Base-by-base conservation (phyloP, 2,797 vertebrate genomes). In the Artibeus jamaicensis region DNA sequence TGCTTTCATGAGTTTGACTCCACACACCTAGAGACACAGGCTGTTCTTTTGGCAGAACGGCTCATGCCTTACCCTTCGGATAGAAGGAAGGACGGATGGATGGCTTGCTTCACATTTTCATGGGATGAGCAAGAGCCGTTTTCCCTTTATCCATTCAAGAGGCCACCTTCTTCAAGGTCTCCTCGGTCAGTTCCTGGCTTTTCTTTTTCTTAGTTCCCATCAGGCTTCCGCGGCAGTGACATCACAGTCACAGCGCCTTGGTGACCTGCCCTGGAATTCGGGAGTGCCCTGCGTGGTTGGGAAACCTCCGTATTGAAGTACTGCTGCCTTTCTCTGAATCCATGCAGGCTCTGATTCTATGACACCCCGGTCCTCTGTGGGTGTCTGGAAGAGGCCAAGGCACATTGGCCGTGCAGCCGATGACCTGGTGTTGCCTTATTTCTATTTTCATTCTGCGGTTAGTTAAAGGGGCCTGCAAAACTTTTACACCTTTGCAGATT, bases 351-450 rank as follows among this genome's bases (percentile, higher is more conserved):
- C 39, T 26, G 24, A 22, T 19, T 16, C 10, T 10, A 4, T 4
- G 18, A 19, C 3, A 7, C 6, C 0, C 16, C 50, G 0, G 11
- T n/a, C 1, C 26, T 5, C 1, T 21, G 2, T 12, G 7, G 10
- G 14, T 15, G 21, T 42, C 71, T 6, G 26, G 57, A n/a, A 50
- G 71, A 5, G 37, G 7, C 10, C 37, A 2, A 24, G 37, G 0
- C 21, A 11, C 59, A 5, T 11, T 11, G 24, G 29, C 59, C 21
- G 1, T 48, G 7, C 39, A 68, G 34, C 7, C 8, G 11, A 12
- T 21, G n/a, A 9, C 5, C 0, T 19, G 0, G 21, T 6, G 59
- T 53, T 14, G 48, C 19, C 48, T 26, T 21, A 7, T 37, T 14
- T 19, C 19, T 5, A 14, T n/a, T n/a, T 50, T 14, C n/a, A 39